These are phyloP conservation scores for Sciurus niger DNA, from an alignment of 2,113 vertebrate genomes.

Conservation along the genomic window DNA sequence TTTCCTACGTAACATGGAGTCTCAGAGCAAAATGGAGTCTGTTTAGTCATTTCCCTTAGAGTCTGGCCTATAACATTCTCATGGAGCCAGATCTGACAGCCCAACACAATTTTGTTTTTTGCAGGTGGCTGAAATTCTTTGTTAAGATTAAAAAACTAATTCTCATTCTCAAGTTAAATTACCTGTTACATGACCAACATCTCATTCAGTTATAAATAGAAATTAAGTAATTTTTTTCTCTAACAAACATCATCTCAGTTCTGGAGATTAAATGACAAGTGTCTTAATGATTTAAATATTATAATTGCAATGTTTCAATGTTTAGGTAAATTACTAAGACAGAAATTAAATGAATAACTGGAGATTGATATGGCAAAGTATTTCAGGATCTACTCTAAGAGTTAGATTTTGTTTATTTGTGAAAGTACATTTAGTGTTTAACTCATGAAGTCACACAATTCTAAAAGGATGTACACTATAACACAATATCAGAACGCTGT, in stretches of 20 bases:
- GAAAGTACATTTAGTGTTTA: conserved; percentile 36
- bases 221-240: neutral
- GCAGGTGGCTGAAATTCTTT: neutral
- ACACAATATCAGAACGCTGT: neutral
- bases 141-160: conserved; percentile 49
- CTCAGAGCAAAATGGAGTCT: no score
- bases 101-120: neutral
- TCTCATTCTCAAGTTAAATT: conserved; percentile 39
- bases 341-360: conserved; percentile 32
- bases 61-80: no score
- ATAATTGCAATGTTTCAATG: conserved; percentile 41
- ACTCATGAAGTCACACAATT: neutral
- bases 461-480: neutral
- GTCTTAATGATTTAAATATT: conserved; percentile 19
- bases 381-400: neutral
- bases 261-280: conserved; percentile 40
- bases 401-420: conserved; percentile 16
- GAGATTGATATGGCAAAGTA: neutral
- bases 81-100: no score
- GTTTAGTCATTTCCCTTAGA: no score
- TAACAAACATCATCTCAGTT: conserved; percentile 26
- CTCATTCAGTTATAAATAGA: conserved; percentile 41
- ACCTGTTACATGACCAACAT: conserved; percentile 18
- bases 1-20: no score
- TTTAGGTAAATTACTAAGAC: conserved; percentile 32